A percentile compares a stretch with the other conserved stretches of the same genome.
Conservation (phyloP, 2,113 vertebrate species). For the Ramphastos sulfuratus region DNA sequence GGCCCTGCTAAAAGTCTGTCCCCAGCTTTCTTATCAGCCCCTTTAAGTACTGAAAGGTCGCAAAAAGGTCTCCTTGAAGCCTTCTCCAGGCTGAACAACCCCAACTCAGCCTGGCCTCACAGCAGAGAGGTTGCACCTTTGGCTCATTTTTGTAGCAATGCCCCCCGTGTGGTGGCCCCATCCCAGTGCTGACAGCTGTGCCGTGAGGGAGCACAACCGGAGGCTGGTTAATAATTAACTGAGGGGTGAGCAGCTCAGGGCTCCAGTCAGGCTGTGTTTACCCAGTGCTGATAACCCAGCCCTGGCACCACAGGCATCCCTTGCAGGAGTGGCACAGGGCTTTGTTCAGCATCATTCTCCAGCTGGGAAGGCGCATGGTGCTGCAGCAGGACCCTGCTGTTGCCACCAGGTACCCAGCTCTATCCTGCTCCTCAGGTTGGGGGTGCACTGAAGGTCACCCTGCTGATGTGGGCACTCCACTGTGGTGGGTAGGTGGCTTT, state of each 20-base stretch:
- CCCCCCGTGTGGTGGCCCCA: neutral
- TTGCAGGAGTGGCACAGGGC: neutral
- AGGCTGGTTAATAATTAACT: neutral
- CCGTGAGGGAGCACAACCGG: neutral
- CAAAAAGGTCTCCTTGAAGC: too few species aligned
- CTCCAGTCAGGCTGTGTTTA: neutral
- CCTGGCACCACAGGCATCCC: neutral
- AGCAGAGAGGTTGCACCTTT: neutral
- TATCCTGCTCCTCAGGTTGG: neutral
- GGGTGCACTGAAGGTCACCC: neutral
- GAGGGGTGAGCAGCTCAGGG: neutral
- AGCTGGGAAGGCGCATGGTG: neutral
- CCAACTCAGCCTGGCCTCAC: neutral
- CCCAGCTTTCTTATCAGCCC: neutral
- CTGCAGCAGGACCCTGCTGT: accelerated
- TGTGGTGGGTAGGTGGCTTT: accelerated
- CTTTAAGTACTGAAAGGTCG: neutral
- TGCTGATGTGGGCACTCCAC: accelerated
- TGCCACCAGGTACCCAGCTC: neutral
- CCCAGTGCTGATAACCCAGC: neutral
- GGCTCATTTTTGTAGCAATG: neutral
- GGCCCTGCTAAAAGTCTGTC: neutral
- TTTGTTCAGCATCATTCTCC: neutral
- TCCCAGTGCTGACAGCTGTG: neutral
- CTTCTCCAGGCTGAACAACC: too few species aligned